Conservation (phyloP, 2,888 invertebrate genomes). For the Selenia dentaria region DNA sequence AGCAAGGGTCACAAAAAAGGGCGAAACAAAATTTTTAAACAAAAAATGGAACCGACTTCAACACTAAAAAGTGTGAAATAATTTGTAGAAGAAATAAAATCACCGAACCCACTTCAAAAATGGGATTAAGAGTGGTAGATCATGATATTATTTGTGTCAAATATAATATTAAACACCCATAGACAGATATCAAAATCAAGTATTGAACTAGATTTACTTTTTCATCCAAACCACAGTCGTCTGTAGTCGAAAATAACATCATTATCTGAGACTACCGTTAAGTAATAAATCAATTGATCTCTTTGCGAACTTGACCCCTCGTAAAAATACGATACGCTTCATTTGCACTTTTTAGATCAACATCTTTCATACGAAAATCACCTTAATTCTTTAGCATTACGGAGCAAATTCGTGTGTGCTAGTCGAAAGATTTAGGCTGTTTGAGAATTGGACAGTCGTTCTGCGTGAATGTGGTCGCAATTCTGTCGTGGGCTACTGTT, state of each 20-base stretch:
- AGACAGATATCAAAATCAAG: too few species aligned
- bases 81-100: too few species aligned
- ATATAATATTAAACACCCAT: too few species aligned
- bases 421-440: conserved; percentile 2
- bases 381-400: not conserved
- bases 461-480: conserved; percentile 34
- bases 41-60: too few species aligned
- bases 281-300: conserved; percentile 60
- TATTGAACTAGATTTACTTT: too few species aligned
- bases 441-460: conserved; percentile 13
- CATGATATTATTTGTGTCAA: too few species aligned
- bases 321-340: conserved; percentile 51
- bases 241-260: conserved; percentile 40
- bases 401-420: conserved; percentile 4
- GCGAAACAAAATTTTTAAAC: too few species aligned
- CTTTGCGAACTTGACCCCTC: conserved; percentile 68
- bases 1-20: too few species aligned
- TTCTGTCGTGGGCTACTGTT: conserved; percentile 40
- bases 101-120: too few species aligned
- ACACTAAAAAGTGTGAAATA: too few species aligned
- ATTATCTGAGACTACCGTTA: conserved; percentile 38
- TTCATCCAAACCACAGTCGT: conserved; percentile 12
- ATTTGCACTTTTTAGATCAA: conserved; percentile 40
- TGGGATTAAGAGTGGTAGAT: too few species aligned
- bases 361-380: not conserved